A percentile compares a stretch with the other conserved stretches of the same genome.
phyloP scores from a whole-genome alignment of 2,113 vertebrate genomes.

The Shinisaurus crocodilurus region DNA sequence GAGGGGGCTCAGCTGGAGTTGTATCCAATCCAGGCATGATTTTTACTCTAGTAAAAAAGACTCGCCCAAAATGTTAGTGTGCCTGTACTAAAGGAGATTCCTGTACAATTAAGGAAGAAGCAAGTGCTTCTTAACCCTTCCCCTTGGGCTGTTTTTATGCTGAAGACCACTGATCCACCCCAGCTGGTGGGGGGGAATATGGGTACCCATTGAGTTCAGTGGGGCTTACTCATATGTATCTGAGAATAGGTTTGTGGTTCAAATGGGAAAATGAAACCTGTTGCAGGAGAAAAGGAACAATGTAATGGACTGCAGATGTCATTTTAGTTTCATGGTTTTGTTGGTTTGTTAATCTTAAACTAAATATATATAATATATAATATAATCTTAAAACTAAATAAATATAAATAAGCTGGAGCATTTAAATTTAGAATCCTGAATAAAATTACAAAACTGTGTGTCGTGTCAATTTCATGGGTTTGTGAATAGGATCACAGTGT shows the following conservation, averaged over 20 bases:
- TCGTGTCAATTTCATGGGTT: neutral
- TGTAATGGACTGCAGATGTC: neutral
- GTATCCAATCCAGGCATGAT: no score
- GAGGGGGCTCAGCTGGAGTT: no score
- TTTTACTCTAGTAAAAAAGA: neutral
- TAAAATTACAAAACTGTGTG: neutral
- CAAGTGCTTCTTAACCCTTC: neutral
- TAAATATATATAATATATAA: no score
- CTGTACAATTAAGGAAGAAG: neutral
- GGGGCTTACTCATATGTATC: neutral
- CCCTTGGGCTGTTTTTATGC: neutral
- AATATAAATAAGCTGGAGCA: no score
- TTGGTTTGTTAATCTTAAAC: neutral
- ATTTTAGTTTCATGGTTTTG: neutral
- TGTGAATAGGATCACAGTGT: neutral
- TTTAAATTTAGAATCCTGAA: neutral
- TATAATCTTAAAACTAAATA: no score
- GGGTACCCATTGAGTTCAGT: neutral
- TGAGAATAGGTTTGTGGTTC: neutral
- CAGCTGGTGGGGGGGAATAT: neutral
- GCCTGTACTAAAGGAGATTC: neutral
- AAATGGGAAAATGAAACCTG: neutral
- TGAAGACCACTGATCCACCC: neutral
- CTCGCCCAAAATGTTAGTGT: neutral
- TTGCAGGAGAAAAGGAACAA: neutral